phyloP scores from a whole-genome alignment of 35 echinoderm and acorn worm species.

The Acanthaster planci region DNA sequence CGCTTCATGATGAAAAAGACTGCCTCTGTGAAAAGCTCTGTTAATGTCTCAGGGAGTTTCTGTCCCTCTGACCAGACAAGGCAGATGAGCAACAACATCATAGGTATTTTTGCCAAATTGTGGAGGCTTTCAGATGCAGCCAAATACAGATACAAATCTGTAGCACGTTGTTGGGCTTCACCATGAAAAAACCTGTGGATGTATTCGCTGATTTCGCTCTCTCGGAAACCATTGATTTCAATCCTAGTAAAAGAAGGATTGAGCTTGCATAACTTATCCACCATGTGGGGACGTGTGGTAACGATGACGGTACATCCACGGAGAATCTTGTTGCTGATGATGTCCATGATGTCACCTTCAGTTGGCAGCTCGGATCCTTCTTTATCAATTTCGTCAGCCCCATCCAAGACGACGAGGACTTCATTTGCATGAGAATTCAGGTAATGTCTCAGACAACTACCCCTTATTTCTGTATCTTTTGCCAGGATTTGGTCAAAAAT shows the following conservation, averaged over 20 bases:
- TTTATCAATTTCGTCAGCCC: neutral
- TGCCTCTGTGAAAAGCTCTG: neutral
- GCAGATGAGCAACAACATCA: neutral
- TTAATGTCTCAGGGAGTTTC: neutral
- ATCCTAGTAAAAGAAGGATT: neutral
- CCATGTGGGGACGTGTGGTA: neutral
- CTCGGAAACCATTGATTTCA: neutral
- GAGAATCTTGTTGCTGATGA: neutral
- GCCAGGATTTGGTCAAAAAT: neutral
- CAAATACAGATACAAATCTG: neutral
- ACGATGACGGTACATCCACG: neutral
- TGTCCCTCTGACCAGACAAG: constrained; percentile 14
- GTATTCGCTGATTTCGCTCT: neutral
- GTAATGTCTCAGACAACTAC: neutral
- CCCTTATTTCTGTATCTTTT: neutral
- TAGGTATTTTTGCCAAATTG: constrained; percentile 17
- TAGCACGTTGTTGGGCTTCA: neutral
- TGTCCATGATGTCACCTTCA: constrained; percentile 11
- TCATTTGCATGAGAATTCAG: neutral
- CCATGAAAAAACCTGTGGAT: neutral
- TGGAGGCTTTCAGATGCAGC: neutral
- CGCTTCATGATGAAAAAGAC: neutral
- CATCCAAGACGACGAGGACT: constrained; percentile 2
- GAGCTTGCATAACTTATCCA: neutral
- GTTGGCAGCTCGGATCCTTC: neutral